phyloP scores from a whole-genome alignment of 2,888 invertebrate genomes.

The Odontothrips loti region DNA sequence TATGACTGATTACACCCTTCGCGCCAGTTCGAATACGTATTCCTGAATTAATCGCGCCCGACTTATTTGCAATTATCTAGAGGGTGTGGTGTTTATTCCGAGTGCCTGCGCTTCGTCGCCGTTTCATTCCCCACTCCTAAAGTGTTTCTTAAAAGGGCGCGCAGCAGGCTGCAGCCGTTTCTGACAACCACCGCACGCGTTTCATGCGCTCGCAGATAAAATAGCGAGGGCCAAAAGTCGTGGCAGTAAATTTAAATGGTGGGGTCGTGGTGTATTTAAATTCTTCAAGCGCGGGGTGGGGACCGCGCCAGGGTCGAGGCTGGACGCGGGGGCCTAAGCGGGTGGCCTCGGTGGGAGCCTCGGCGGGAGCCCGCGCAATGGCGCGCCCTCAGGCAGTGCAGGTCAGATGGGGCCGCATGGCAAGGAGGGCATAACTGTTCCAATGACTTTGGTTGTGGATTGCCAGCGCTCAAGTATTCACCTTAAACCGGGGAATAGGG shows the following conservation, averaged over 20 bases:
- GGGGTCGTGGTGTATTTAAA: background rate
- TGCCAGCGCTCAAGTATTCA: conserved; percentile 20
- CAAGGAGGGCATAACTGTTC: conserved; percentile 16
- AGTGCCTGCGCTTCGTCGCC: too few relatives aligned
- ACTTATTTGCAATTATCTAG: too few relatives aligned
- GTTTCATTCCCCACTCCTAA: too few relatives aligned
- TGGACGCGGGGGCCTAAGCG: background rate
- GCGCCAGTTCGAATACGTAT: too few relatives aligned
- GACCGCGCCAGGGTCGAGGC: background rate
- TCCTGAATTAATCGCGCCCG: too few relatives aligned
- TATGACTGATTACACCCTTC: too few relatives aligned
- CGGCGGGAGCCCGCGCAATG: too few relatives aligned
- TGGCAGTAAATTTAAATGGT: background rate
- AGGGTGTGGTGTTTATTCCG: too few relatives aligned
- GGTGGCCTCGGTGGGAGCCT: too few relatives aligned
- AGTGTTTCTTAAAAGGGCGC: too few relatives aligned
- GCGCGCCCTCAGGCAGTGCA: conserved; percentile 3
- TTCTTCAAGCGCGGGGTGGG: background rate
- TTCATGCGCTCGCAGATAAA: background rate
- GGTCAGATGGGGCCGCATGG: background rate
- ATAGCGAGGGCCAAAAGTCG: background rate
- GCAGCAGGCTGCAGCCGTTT: background rate
- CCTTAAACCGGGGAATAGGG: background rate
- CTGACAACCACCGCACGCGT: background rate
- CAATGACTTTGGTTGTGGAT: background rate